Base-by-base conservation (phyloP, 2,113 vertebrate species). In the Tachysurus fulvidraco region DNA sequence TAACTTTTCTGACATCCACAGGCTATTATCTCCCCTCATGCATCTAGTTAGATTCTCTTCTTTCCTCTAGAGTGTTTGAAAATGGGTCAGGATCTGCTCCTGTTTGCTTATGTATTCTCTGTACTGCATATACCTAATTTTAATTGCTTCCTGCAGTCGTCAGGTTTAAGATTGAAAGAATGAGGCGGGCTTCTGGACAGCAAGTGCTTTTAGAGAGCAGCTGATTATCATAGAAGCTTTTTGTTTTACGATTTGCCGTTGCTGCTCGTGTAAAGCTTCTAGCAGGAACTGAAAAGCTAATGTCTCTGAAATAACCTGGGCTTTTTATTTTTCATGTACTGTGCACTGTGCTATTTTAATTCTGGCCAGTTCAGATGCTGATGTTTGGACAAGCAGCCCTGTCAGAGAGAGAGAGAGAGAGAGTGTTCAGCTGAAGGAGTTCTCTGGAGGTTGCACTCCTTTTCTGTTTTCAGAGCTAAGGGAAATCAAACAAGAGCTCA, bases 51-150 rank as follows among this genome's bases (percentile, higher is more conserved):
- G 89, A 90, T 89, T 90, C 74, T 89, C 89, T 84, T 88, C 85
- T 88, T 88, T 10, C 30, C 88, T 88, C 90, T 86, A 85, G 88
- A 80, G 91, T 85, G 84, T 88, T 85, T 91, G 85, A 92, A 92
- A 90, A 86, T 87, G 83, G 86, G 87, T 92, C 85, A 88, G 91
- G 74, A 41, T 86, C 86, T 92, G 92, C 93, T 94, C 93, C 88
- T 91, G 92, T 94, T 93, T 94, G 92, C 93, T 89, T 88, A 93
- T 91, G 93, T 93, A 91, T 93, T 92, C 89, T 88, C 87, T 65
- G 82, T 89, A 91, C 89, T 91, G 88, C 93, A 86, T 77, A 64
- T 28, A 83, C 60, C 57, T 81, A 55, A 55, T 80, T 65, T 89
- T 87, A 85, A 89, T 88, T 89, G 89, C 85, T 88, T 89, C 86